A percentile compares a stretch with the other conserved stretches of the same genome.
These are phyloP conservation scores for Salvelinus fontinalis DNA, from an alignment of 2,113 vertebrate genomes.

Conservation along the genomic window DNA sequence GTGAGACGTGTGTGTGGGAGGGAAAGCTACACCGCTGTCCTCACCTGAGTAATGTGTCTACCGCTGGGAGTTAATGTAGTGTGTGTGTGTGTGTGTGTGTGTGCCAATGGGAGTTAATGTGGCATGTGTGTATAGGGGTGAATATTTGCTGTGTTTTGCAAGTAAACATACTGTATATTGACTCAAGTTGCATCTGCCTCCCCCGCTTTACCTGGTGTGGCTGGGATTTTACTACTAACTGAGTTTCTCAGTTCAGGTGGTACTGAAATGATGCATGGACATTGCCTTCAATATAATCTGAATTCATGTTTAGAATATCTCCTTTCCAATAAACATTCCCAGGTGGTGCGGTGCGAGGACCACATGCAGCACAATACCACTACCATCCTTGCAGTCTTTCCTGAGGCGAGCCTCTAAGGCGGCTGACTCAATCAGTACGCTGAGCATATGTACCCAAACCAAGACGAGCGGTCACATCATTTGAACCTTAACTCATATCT, in stretches of 20 bases:
- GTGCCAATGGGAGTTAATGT: not conserved
- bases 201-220: not conserved
- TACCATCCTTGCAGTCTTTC: too few relatives aligned
- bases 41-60: slow-evolving; percentile 38
- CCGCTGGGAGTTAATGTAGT: slow-evolving; percentile 30
- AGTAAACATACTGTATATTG: not conserved
- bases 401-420: not conserved
- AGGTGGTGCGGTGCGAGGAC: too few relatives aligned
- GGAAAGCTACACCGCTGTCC: not conserved
- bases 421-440: slow-evolving; percentile 61
- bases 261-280: not conserved
- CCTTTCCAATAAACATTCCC: too few relatives aligned
- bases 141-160: not conserved
- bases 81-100: not conserved
- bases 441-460: slow-evolving; percentile 61
- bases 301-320: too few relatives aligned
- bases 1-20: not conserved
- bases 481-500: slow-evolving; percentile 63
- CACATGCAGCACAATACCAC: too few relatives aligned
- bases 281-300: not conserved
- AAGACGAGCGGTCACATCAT: slow-evolving; percentile 60
- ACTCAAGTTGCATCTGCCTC: not conserved
- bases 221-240: not conserved
- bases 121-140: not conserved
- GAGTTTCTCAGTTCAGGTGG: not conserved